Evolutionary conservation across 2,797 vertebrate genomes (phyloP), one percentile per base, ranked within the genome.

Genomic region (Mionectes olivaceus): DNA sequence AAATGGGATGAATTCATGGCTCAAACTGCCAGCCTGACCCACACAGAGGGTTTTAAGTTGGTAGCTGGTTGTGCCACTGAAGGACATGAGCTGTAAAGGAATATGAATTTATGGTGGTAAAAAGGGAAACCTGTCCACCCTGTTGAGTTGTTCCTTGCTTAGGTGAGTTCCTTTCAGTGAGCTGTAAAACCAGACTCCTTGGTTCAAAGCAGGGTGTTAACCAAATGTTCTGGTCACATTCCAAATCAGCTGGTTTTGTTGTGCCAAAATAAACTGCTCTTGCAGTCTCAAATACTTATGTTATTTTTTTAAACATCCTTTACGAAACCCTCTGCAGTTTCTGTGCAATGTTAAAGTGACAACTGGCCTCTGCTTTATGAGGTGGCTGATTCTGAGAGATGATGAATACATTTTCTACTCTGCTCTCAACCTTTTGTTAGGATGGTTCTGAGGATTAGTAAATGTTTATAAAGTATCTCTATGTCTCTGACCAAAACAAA

Each of bases 251-350:
- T 92, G 81, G 27, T 53, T 91, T 83, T 86, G 50, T 82, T 59
- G 55, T 90, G 94, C 91, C 94, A 90, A 93, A 93, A 95, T 83
- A 95, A 97, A 92, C 87, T 47, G 23, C 47, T 69, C 53, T 75
- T 73, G 39, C 33, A 15, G n/a, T 79, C 77, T 93, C 57, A 94
- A 87, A 89, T 57, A 77, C 80, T 95, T 69, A 19, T 3, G 49
- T 35, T 94, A 91, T 79, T 94, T 95, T 46, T 91, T 92, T 57
- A 92, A 93, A 91, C 39, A 49, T 82, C 52, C 19, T 92, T 83
- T 78, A 81, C 30, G 35, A 91, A 75, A 83, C 60, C 1, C 27
- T 81, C 60, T 47, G 56, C 55, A 87, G 50, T 59, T 87, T 87
- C 82, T 95, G 92, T 50, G 79, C 79, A 93, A n/a, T 23, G 43